phyloP scores from a whole-genome alignment of 2,113 vertebrate genomes.

The Stegostoma tigrinum region DNA sequence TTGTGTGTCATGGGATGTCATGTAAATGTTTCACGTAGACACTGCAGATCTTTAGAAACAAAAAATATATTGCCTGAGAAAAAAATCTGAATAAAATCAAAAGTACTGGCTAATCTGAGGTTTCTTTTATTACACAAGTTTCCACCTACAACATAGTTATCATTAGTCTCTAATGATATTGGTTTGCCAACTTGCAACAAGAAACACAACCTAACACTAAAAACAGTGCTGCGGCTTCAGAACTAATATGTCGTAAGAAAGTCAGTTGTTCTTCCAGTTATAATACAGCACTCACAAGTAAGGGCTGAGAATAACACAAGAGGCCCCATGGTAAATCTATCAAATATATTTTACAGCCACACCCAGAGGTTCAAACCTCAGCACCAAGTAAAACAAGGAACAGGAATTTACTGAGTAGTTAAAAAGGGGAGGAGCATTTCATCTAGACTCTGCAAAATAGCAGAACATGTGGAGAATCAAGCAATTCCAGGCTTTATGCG shows the following conservation, averaged over 20 bases:
- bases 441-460: too few relatives aligned
- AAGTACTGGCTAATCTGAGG: too few relatives aligned
- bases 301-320: too few relatives aligned
- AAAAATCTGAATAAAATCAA: not conserved
- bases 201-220: not conserved
- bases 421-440: not conserved
- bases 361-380: not conserved
- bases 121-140: not conserved
- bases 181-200: not conserved
- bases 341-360: constrained; percentile 9
- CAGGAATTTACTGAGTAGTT: not conserved
- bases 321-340: not conserved
- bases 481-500: not conserved
- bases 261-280: not conserved
- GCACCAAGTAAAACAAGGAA: constrained; percentile 6
- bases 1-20: not conserved
- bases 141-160: not conserved
- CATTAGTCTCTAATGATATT: not conserved
- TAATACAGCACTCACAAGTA: not conserved
- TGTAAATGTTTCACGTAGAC: not conserved
- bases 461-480: not conserved
- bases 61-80: not conserved
- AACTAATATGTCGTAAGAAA: not conserved
- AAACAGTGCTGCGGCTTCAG: not conserved
- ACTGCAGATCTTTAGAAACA: not conserved